Base-by-base conservation (phyloP, 1,140 invertebrate genomes). In the Saccostrea glomerata region DNA sequence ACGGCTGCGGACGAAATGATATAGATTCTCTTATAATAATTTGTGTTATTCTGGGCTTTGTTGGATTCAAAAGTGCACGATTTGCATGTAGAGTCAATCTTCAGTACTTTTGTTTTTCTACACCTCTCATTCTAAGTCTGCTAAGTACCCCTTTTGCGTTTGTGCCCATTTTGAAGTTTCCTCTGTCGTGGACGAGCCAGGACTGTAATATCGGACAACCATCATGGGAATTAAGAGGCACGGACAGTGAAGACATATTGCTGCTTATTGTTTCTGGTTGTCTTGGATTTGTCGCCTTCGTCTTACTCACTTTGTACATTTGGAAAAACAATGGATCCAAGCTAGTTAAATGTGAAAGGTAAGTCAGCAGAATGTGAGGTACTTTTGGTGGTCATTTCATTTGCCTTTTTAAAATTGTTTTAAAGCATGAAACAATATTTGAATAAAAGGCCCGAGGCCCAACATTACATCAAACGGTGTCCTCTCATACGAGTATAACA, bases 261-360 rank as follows among this genome's bases (percentile, higher is more conserved):
- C 70, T 15, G 7, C 0, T 77, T 9, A 30, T 77, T 77, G 25
- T 12, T 1, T 25, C 30, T 30, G 70, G 25, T 12, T 30, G 2
- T 12, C 7, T 30, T 30, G 70, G 70, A 15, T 77, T 77, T 36
- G 9, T 77, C 5, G 15, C 25, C 2, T 77, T 25, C 70, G 0
- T 36, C 30, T 25, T 77, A 13, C 70, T 77, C 4, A 77, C 70
- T 77, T 36, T 77, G 25, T 77, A 77, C 70, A 36, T 36, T 13
- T 77, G 70, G 70, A 77, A 25, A 77, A 77, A 77, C 70, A 77
- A 30, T 40, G 70, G 70, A 77, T 77, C 70, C 70, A 77, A 77
- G 12, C 25, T 77, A 36, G 23, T 77, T 15, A 77, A 77, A 36
- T 77, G 70, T 25, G 70, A 77, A 0, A 77, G 70, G 70, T 77